These are phyloP conservation scores for Cardinalis cardinalis DNA, from an alignment of 2,113 vertebrate species.

Conservation along the genomic window DNA sequence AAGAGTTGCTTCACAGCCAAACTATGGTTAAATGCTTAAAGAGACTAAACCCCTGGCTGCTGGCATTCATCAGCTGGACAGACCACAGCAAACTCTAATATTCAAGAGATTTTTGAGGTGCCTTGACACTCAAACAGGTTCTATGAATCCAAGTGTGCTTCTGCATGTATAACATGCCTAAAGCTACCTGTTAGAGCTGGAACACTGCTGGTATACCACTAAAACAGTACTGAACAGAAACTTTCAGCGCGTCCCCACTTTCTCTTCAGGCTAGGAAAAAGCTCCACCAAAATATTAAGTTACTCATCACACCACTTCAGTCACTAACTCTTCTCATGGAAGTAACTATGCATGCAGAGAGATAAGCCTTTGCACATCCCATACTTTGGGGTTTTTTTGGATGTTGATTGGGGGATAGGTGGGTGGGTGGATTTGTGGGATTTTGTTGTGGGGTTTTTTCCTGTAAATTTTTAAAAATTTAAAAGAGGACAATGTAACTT, in stretches of 20 bases:
- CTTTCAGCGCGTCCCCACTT: neutral
- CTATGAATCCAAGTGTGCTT: neutral
- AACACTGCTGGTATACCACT: neutral
- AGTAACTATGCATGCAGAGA: neutral
- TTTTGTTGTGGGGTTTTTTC: neutral
- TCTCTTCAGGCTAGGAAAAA: neutral
- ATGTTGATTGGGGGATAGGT: neutral
- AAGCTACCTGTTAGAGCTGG: neutral
- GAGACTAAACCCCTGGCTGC: neutral
- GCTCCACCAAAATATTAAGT: neutral
- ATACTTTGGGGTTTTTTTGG: rapidly evolving
- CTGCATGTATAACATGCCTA: neutral
- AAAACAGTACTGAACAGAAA: neutral
- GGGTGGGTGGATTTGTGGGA: neutral
- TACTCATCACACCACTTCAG: neutral
- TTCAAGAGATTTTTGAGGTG: neutral
- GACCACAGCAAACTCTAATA: neutral
- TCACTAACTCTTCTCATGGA: neutral
- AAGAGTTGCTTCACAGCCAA: neutral
- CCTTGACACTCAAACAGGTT: neutral
- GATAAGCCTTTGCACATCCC: neutral
- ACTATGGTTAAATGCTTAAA: neutral
- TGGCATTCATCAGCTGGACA: neutral
- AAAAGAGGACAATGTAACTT: neutral
- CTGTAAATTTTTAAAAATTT: neutral